Evolutionary conservation across 2,113 vertebrate species (phyloP), one percentile per base, ranked within the genome.

Genomic region (Tapirus terrestris): DNA sequence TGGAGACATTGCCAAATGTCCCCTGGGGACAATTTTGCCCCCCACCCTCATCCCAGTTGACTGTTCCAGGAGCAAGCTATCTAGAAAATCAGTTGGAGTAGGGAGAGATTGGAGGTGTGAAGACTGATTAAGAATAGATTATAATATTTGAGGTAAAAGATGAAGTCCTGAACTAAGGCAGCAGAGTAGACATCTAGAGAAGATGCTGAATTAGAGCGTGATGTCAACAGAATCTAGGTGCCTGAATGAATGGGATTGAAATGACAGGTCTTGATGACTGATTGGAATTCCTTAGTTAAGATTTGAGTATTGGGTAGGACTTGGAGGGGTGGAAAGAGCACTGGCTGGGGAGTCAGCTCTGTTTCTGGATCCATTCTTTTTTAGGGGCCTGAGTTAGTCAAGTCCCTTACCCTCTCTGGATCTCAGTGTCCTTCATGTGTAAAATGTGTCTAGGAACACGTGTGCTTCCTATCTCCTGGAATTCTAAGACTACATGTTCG

Each of bases 401-500:
- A 25, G 21, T 53, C 45, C 60, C 60, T 56, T 70, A 29, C n/a
- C 29, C 43, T 56, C 5, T 7, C 25, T 65, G 53, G 48, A n/a
- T 72, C 51, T 83, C 58, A 9, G 58, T 6, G 23, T 83, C 31
- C 20, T 87, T 87, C 91, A 14, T 12, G 16, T 91, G 14, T n/a
- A 36, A 81, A 70, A 20, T 56, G n/a, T 17, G 29, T 45, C 83
- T 43, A 2, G 61, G 72, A 33, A 61, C 5, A 16, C 72, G 63
- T 14, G 43, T 9, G 17, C 25, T 68, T 45, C 23, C 53, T 72
- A 0, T 43, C 53, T 36, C 6, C 0, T 16, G 45, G n/a, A 65
- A 48, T 61, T 61, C 58, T 48, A 13, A 81, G 80, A 53, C 21
- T n/a, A 8, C 2, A 1, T 29, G 4, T 36, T 58, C 70, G 70